phyloP scores from a whole-genome alignment of 2,113 vertebrate genomes.

The Phoxinus phoxinus region DNA sequence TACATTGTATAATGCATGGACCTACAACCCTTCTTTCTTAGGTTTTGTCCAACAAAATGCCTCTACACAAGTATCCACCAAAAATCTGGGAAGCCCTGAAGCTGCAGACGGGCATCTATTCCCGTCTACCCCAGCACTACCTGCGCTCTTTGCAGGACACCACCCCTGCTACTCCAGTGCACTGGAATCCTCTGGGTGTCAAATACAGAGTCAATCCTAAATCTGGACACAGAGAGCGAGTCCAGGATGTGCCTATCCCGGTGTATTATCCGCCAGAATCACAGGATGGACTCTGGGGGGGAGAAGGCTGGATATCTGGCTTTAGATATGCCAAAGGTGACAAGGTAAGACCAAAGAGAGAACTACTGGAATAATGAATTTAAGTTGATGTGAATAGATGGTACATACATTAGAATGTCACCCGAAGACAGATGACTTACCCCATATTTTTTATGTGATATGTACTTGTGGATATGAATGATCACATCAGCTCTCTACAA shows the following conservation, averaged over 20 bases:
- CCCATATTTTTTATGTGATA: neutral
- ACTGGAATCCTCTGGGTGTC: conserved; percentile 83
- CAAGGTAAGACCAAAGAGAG: conserved; percentile 80
- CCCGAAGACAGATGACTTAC: neutral
- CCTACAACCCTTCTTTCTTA: conserved; percentile 46
- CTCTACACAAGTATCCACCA: conserved; percentile 82
- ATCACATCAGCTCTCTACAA: conserved; percentile 78
- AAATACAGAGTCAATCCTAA: conserved; percentile 76
- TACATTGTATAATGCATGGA: neutral
- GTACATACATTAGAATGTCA: neutral
- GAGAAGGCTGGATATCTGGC: conserved; percentile 88
- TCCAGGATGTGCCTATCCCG: conserved; percentile 88
- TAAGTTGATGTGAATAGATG: neutral
- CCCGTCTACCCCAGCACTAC: conserved; percentile 88
- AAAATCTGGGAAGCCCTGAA: conserved; percentile 83
- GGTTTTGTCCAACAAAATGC: conserved; percentile 73
- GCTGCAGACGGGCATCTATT: conserved; percentile 81
- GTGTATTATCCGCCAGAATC: conserved; percentile 82
- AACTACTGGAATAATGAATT: neutral
- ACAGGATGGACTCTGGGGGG: conserved; percentile 89
- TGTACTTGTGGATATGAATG: neutral
- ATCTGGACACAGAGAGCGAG: conserved; percentile 81
- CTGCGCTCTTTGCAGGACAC: conserved; percentile 75
- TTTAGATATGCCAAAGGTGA: conserved; percentile 84
- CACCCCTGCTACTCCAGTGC: conserved; percentile 78